A percentile compares a stretch with the other conserved stretches of the same genome.
Evolutionary conservation across 2,797 vertebrate species (phyloP).

Genomic region (Galagoides demidoff): DNA sequence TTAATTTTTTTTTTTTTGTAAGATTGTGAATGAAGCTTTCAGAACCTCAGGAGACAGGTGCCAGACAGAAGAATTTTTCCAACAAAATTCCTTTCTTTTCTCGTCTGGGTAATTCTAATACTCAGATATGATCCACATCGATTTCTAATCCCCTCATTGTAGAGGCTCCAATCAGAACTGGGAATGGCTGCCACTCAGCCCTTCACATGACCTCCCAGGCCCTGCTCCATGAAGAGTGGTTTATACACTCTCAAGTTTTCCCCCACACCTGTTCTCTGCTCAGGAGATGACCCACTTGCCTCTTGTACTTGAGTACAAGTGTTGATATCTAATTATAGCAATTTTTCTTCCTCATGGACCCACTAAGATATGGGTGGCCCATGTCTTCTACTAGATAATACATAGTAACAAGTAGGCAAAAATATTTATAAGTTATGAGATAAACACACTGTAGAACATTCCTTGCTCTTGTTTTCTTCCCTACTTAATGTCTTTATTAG

Average conservation of each 20-base stretch:
- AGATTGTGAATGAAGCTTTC: neutral
- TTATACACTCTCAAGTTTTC: neutral
- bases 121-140: neutral
- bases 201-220: neutral
- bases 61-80: constrained; percentile 28
- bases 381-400: neutral
- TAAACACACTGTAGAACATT: neutral
- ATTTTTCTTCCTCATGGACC: neutral
- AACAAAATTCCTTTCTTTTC: neutral
- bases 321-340: neutral
- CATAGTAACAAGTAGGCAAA: neutral
- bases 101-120: neutral
- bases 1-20: neutral
- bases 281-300: too few species aligned
- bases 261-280: neutral
- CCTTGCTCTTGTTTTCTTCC: neutral
- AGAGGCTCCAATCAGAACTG: neutral
- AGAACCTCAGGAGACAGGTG: neutral
- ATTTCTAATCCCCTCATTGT: neutral
- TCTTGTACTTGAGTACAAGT: neutral
- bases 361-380: neutral
- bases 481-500: neutral
- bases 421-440: neutral
- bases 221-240: neutral
- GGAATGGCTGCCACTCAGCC: neutral